Conservation (phyloP, 2,113 vertebrate species). For the Psettodes erumei region DNA sequence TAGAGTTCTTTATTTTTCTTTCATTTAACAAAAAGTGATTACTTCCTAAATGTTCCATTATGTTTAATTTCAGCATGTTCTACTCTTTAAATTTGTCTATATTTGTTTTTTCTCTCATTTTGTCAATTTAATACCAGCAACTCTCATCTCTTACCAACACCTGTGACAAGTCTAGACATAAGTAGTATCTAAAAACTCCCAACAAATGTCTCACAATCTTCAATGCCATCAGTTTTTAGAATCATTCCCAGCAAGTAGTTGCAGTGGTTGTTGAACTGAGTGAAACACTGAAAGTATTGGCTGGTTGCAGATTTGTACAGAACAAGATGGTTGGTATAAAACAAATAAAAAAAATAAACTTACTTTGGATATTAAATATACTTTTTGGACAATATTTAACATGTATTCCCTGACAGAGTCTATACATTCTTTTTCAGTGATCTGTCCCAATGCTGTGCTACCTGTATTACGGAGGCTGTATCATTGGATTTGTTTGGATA, state of each 20-base stretch:
- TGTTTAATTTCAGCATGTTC: not conserved
- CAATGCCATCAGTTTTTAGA: not conserved
- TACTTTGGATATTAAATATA: not conserved
- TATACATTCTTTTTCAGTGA: slow-evolving; percentile 54
- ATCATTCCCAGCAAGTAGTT: slow-evolving; percentile 5
- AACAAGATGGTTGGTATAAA: slow-evolving; percentile 2
- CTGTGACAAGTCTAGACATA: too few relatives aligned
- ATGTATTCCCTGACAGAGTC: slow-evolving; percentile 42
- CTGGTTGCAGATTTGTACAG: slow-evolving; percentile 9
- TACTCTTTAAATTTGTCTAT: not conserved
- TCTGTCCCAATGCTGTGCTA: slow-evolving; percentile 3
- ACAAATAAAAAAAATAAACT: not conserved
- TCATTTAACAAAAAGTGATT: not conserved
- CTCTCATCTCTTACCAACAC: not conserved
- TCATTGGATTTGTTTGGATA: not conserved
- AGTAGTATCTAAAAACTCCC: not conserved
- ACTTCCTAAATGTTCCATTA: not conserved
- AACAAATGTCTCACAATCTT: not conserved
- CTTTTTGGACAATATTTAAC: slow-evolving; percentile 24
- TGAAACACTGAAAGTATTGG: slow-evolving; percentile 20
- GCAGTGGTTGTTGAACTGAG: slow-evolving; percentile 4
- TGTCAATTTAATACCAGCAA: not conserved
- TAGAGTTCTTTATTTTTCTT: not conserved
- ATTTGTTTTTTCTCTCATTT: not conserved
- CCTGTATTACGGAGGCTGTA: slow-evolving; percentile 5